These are phyloP conservation scores for Dipodomys spectabilis DNA, from an alignment of 2,113 vertebrate genomes.

Conservation along the genomic window DNA sequence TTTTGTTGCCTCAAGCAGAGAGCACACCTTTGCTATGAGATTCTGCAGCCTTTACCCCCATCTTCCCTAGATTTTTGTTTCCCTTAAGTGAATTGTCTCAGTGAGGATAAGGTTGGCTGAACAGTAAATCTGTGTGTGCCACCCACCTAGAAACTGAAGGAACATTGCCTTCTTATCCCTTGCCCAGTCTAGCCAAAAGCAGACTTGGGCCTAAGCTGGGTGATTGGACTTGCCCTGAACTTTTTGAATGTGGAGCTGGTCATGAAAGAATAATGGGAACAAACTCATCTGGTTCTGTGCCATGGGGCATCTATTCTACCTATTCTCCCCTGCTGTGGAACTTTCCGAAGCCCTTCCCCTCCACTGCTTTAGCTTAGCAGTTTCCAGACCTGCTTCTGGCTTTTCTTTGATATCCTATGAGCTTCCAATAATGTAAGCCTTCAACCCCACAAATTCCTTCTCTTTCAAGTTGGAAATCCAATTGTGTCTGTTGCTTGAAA, in stretches of 20 bases:
- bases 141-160: slow-evolving; percentile 27
- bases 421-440: not conserved
- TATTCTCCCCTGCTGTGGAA: not conserved
- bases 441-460: not conserved
- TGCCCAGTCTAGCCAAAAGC: not conserved
- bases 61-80: slow-evolving; percentile 22
- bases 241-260: slow-evolving; percentile 17
- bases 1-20: not conserved
- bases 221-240: slow-evolving; percentile 37
- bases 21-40: not conserved
- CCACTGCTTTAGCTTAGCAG: not conserved
- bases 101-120: slow-evolving; percentile 15
- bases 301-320: not conserved
- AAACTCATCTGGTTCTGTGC: not conserved
- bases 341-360: not conserved
- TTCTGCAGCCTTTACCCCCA: not conserved
- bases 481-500: slow-evolving; percentile 1
- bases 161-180: slow-evolving; percentile 25
- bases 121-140: not conserved
- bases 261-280: slow-evolving; percentile 1
- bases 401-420: not conserved
- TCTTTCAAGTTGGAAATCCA: not conserved
- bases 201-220: not conserved
- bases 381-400: not conserved
- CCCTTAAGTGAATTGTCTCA: slow-evolving; percentile 22